Conservation (phyloP, 2,113 vertebrate genomes). For the Sapajus apella region DNA sequence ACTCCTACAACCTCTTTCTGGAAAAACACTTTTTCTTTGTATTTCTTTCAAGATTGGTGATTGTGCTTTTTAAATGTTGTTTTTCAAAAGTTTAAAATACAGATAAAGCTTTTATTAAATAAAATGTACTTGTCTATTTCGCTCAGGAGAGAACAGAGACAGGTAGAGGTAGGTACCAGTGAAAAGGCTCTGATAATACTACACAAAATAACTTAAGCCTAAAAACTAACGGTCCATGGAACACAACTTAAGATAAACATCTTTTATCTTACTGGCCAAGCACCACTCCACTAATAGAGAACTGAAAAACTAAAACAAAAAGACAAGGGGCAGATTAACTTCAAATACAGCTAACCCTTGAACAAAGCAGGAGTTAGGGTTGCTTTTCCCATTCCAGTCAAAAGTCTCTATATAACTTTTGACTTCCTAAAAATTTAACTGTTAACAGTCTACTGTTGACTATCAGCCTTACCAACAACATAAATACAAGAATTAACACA, state of each 20-base stretch:
- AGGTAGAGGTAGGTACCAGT: not conserved
- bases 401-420: not conserved
- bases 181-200: not conserved
- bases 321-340: not conserved
- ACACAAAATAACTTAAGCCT: not conserved
- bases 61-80: conserved; percentile 39
- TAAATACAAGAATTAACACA: not conserved
- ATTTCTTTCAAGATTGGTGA: conserved; percentile 53
- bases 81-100: conserved; percentile 63
- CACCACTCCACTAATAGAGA: not conserved
- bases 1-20: not conserved
- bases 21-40: conserved; percentile 50
- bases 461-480: not conserved
- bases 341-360: not conserved
- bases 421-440: not conserved
- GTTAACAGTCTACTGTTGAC: not conserved
- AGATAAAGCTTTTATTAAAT: conserved; percentile 52
- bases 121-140: conserved; percentile 36
- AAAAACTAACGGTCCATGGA: not conserved
- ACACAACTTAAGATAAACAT: not conserved
- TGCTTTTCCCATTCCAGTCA: not conserved
- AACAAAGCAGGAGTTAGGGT: not conserved
- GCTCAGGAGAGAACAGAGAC: not conserved
- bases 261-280: not conserved
- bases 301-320: not conserved